A percentile compares a stretch with the other conserved stretches of the same genome.
phyloP scores from a whole-genome alignment of 2,113 vertebrate species.

The Agapornis roseicollis region DNA sequence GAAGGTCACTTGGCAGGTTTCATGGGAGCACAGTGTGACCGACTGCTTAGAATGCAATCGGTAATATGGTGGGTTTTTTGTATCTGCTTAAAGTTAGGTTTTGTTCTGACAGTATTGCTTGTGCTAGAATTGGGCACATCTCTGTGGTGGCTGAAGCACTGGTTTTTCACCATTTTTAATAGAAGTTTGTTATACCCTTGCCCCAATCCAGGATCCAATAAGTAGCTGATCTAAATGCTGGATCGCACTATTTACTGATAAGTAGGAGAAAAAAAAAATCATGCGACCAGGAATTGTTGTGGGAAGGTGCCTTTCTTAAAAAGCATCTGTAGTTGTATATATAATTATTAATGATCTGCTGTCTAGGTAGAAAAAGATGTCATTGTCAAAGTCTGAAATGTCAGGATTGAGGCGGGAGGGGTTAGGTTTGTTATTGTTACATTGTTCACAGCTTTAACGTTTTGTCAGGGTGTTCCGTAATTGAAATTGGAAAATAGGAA shows the following conservation, averaged over 20 bases:
- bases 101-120: neutral
- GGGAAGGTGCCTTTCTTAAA: neutral
- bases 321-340: neutral
- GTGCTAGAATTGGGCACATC: neutral
- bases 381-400: neutral
- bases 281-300: neutral
- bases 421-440: neutral
- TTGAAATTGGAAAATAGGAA: neutral
- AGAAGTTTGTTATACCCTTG: neutral
- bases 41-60: neutral
- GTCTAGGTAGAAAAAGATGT: neutral
- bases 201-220: neutral
- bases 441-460: neutral
- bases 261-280: neutral
- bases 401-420: rapidly evolving
- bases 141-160: neutral
- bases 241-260: neutral
- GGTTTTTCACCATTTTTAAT: neutral
- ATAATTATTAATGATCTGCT: neutral
- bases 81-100: neutral
- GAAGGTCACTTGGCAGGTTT: neutral
- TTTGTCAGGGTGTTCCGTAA: neutral
- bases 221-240: neutral
- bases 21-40: neutral
- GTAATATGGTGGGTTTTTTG: neutral